These are phyloP conservation scores for Anolis carolinensis DNA, from an alignment of 2,113 vertebrate genomes.

Conservation along the genomic window DNA sequence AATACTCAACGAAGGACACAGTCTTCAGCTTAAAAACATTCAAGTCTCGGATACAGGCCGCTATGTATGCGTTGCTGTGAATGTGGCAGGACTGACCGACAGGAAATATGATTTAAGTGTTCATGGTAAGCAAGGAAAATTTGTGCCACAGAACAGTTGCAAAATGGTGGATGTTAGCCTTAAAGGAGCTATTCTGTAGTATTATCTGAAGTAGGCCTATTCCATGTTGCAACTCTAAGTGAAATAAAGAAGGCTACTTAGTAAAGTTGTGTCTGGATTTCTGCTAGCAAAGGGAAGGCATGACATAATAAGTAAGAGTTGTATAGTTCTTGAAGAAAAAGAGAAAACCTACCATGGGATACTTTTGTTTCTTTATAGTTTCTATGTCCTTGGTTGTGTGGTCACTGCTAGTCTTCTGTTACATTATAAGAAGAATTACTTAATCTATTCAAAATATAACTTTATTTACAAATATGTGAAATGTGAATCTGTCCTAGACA, in stretches of 20 bases:
- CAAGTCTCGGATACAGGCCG: constrained; percentile 87
- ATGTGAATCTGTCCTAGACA: background rate
- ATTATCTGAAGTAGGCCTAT: background rate
- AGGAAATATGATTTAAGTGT: constrained; percentile 88
- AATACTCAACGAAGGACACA: constrained; percentile 77
- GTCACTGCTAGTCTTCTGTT: background rate
- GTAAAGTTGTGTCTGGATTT: background rate
- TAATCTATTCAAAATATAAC: background rate
- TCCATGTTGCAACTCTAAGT: background rate
- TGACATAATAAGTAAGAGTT: background rate
- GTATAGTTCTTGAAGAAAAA: background rate
- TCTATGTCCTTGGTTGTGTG: background rate
- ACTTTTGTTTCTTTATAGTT: background rate
- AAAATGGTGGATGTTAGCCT: background rate
- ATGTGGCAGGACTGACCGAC: constrained; percentile 89
- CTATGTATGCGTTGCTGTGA: constrained; percentile 91
- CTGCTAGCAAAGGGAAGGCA: background rate
- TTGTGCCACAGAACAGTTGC: background rate
- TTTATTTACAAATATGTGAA: background rate
- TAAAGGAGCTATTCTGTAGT: background rate
- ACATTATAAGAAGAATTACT: background rate
- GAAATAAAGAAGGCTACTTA: background rate
- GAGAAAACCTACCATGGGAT: background rate
- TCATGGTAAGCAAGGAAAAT: constrained; percentile 80
- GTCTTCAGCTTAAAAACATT: constrained; percentile 80